Percentiles rank a stretch among this genome's conserved stretches.
Evolutionary conservation across 1,140 invertebrate species (phyloP).

Genomic region (Limonius californicus): DNA sequence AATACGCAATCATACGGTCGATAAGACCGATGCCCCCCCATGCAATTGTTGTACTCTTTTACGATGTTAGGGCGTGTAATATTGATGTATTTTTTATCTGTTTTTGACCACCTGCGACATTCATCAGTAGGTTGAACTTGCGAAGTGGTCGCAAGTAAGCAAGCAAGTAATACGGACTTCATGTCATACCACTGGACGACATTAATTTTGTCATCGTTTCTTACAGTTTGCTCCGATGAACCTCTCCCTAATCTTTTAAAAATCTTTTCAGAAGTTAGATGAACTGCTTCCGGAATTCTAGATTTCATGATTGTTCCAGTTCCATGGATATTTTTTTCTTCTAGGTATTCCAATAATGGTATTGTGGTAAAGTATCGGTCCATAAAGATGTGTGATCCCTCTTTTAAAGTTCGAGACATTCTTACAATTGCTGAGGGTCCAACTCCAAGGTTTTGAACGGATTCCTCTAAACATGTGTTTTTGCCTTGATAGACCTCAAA

Average conservation of each 20-base stretch:
- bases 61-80: not conserved
- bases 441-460: not conserved
- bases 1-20: not conserved
- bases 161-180: not conserved
- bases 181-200: not conserved
- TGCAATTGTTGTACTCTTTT: not conserved
- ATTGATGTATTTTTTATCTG: not conserved
- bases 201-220: not conserved
- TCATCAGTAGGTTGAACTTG: not conserved
- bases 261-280: not conserved
- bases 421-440: not conserved
- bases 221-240: not conserved
- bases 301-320: conserved; percentile 17
- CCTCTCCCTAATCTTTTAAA: not conserved
- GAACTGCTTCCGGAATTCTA: not conserved
- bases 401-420: not conserved
- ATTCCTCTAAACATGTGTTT: not conserved
- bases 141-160: no score
- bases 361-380: conserved; percentile 13
- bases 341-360: not conserved
- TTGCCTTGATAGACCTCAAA: conserved; percentile 35
- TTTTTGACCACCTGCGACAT: not conserved
- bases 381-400: not conserved
- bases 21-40: not conserved
- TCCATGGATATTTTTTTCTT: not conserved